These are phyloP conservation scores for Caretta caretta DNA, from an alignment of 2,113 vertebrate species.

Conservation along the genomic window DNA sequence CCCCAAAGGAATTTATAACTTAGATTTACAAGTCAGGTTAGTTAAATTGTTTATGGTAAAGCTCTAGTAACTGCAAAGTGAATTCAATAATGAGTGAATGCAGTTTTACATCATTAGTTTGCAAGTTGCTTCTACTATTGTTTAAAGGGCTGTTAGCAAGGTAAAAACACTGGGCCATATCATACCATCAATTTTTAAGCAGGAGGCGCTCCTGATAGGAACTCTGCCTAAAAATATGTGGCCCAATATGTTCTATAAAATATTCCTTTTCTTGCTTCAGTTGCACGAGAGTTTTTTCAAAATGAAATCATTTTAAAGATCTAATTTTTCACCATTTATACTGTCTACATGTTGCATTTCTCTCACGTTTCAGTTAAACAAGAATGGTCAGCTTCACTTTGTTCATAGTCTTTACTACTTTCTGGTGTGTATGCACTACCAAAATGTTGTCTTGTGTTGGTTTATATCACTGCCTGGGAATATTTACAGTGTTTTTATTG, in stretches of 20 bases:
- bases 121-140: neutral
- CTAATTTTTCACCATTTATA: neutral
- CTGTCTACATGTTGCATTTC: neutral
- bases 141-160: neutral
- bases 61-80: neutral
- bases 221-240: neutral
- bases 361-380: neutral
- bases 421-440: neutral
- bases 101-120: neutral
- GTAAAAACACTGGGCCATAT: neutral
- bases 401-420: neutral
- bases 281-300: neutral
- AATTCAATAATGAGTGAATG: neutral
- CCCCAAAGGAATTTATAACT: neutral
- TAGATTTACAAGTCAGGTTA: neutral
- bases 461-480: neutral
- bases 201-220: neutral
- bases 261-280: neutral
- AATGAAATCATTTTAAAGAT: neutral
- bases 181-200: neutral
- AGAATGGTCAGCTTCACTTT: neutral
- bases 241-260: neutral
- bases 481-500: neutral
- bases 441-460: neutral
- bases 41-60: neutral